Evolutionary conservation across 1,140 invertebrate genomes (phyloP).

Genomic region (Agraylea sexmaculata): DNA sequence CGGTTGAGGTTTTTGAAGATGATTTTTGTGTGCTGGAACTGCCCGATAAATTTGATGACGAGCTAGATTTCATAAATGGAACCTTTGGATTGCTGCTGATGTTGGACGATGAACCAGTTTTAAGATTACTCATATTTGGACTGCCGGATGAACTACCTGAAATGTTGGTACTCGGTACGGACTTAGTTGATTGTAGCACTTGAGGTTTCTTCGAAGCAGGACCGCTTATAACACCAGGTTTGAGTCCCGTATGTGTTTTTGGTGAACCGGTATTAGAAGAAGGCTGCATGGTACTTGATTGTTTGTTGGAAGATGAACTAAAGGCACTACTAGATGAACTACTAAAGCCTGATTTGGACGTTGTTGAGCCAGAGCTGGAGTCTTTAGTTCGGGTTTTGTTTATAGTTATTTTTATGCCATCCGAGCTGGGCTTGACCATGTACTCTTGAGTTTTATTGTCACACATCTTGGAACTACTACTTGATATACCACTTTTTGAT

Average conservation of each 20-base stretch:
- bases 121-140: constrained; percentile 25
- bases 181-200: constrained; percentile 39
- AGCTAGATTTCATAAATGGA: constrained; percentile 44
- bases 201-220: constrained; percentile 68
- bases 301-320: constrained; percentile 26
- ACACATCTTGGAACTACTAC: constrained; percentile 39
- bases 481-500: constrained; percentile 34
- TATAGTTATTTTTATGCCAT: constrained; percentile 81
- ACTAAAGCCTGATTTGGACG: constrained; percentile 29
- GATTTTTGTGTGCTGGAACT: constrained; percentile 39
- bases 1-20: constrained; percentile 35
- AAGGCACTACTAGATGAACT: constrained; percentile 29
- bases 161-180: constrained; percentile 29
- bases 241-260: constrained; percentile 69
- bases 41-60: constrained; percentile 43
- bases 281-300: constrained; percentile 33
- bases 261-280: constrained; percentile 50
- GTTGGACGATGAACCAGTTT: constrained; percentile 24
- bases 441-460: constrained; percentile 69
- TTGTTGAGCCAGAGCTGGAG: constrained; percentile 35
- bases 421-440: constrained; percentile 72
- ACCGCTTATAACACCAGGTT: constrained; percentile 70
- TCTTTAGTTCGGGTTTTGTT: constrained; percentile 72
- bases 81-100: constrained; percentile 35
- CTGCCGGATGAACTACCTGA: constrained; percentile 30